Base-by-base conservation (phyloP, 1,140 invertebrate species). In the Asobara japonica region DNA sequence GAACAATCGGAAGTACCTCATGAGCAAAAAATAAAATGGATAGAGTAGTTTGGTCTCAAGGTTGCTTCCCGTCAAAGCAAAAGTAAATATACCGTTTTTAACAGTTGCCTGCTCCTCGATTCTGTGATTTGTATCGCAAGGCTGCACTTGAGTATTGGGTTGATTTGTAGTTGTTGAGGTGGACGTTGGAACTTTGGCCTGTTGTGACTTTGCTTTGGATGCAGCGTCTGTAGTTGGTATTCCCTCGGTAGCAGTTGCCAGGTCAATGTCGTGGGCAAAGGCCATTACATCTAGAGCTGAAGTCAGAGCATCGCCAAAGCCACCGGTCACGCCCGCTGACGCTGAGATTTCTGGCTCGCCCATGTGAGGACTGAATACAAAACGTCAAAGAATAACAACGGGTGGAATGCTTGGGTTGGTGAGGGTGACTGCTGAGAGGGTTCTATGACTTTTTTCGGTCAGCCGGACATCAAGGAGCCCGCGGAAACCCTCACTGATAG, bases 221-320 rank as follows among this genome's bases (percentile, higher is more conserved):
- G 68, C 77, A 74, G 68, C 69, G n/a, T 73, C 68, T 68, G 77
- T 81, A 36, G 75, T 83, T 66, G 83, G 79, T 73, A 78, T 71
- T 8, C 73, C 70, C 64, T 83, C 80, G 31, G 80, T 83, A 72
- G 78, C 84, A 20, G 79, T 74, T 38, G 86, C 81, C 75, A 89
- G 80, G 78, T 89, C 90, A 18, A 94, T 80, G 77, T 94, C 93
- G 74, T 94, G 91, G 11, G 93, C 90, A 79, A 94, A 94, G 0
- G 92, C 90, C 89, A 95, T 93, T 66, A 95, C 93, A 79, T 95
- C 94, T 67, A 95, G 89, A n/a, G 94, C 94, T 10, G 92, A 91
- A 6, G 91, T 91, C 25, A 94, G 82, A 0, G 92, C 92, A 27
- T 89, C 91, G 30, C 90, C 91, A 74, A 92, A 92, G 74, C 81